Percentiles rank a stretch among this genome's conserved stretches.
phyloP scores from a whole-genome alignment of 2,113 vertebrate species.

The Gobio gobio region DNA sequence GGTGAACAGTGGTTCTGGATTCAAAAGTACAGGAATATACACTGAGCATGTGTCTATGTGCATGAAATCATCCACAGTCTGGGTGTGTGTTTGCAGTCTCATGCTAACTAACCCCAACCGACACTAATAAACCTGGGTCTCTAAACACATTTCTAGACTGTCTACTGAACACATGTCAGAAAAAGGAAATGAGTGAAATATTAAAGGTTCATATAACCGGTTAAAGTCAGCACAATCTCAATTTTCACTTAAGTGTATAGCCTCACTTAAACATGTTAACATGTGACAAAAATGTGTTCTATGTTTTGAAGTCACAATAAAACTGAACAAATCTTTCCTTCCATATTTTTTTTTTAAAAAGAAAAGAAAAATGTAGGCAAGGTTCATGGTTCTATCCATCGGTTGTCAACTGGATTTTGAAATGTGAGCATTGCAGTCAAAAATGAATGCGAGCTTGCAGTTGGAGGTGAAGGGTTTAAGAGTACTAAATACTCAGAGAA shows the following conservation, averaged over 20 bases:
- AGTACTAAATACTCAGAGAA: no score
- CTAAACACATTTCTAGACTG: not conserved
- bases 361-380: no score
- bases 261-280: no score
- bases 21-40: constrained; percentile 21
- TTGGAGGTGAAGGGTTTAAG: no score
- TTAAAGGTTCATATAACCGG: not conserved
- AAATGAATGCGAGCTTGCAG: no score
- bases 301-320: no score
- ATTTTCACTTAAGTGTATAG: not conserved
- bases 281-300: no score
- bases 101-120: not conserved
- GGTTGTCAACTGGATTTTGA: no score
- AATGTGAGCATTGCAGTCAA: no score
- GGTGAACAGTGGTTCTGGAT: constrained; percentile 1
- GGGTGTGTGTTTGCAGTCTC: constrained; percentile 6
- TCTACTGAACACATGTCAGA: not conserved
- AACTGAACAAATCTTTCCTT: no score
- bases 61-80: not conserved
- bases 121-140: not conserved
- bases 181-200: not conserved
- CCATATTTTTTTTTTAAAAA: no score
- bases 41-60: not conserved
- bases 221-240: not conserved
- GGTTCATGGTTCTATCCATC: no score